phyloP scores from a whole-genome alignment of 1,140 invertebrate genomes.

The Mactra quadrangularis region DNA sequence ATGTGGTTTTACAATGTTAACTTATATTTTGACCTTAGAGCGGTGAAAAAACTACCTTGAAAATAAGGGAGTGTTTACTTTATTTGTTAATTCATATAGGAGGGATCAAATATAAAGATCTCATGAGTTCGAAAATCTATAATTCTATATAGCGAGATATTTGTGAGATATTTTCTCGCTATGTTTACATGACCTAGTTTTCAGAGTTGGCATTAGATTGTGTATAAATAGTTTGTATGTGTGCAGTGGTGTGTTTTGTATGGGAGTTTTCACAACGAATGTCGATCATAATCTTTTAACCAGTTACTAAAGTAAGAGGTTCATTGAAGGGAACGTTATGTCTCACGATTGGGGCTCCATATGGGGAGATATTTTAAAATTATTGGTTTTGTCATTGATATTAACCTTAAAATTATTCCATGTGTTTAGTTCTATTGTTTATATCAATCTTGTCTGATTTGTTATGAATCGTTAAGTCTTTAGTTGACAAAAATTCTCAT shows the following conservation, averaged over 20 bases:
- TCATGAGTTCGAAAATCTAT: constrained; percentile 27
- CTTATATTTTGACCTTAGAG: too few relatives aligned
- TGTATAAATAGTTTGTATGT: constrained; percentile 30
- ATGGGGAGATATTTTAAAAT: neutral
- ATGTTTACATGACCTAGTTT: constrained; percentile 41
- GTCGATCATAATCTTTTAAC: constrained; percentile 34
- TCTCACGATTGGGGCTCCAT: neutral
- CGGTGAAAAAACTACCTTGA: too few relatives aligned
- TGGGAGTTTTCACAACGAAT: constrained; percentile 30
- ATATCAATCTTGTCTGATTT: neutral
- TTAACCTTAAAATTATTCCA: neutral
- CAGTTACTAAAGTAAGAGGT: constrained; percentile 27
- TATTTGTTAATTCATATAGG: neutral
- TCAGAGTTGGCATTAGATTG: neutral
- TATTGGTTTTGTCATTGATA: neutral
- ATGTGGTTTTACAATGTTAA: too few relatives aligned
- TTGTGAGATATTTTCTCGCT: too few relatives aligned
- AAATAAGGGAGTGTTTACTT: neutral
- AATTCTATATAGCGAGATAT: constrained; percentile 1
- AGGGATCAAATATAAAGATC: neutral
- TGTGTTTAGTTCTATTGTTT: neutral
- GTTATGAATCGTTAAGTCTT: neutral
- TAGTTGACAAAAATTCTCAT: neutral
- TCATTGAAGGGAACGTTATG: neutral
- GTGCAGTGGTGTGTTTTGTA: constrained; percentile 36